Percentiles rank a stretch among this genome's conserved stretches.
These are phyloP conservation scores for Zenarchopterus dispar DNA, from an alignment of 2,797 vertebrate species.

Conservation along the genomic window DNA sequence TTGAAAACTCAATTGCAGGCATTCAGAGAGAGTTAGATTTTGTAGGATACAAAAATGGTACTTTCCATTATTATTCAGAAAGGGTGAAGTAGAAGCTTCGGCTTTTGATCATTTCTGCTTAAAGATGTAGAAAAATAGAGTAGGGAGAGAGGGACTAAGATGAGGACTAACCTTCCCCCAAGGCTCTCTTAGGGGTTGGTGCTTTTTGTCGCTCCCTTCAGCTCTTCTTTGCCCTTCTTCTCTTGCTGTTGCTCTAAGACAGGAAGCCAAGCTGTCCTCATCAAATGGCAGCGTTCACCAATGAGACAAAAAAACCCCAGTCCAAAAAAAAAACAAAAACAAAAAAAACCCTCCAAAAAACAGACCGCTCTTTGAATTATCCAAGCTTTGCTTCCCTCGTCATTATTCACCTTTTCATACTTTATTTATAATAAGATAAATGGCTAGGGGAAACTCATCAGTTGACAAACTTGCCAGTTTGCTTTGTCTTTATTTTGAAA, in stretches of 20 bases:
- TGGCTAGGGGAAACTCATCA: conserved; percentile 29
- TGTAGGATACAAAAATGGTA: conserved; percentile 26
- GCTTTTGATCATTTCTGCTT: conserved; percentile 70
- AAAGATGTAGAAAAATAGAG: conserved; percentile 49
- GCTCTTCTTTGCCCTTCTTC: conserved; percentile 63
- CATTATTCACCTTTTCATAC: conserved; percentile 51
- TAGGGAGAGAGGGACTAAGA: conserved; percentile 37
- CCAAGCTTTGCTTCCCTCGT: conserved; percentile 23
- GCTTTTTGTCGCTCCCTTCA: conserved; percentile 50
- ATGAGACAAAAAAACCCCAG: conserved; percentile 42
- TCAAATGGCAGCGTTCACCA: conserved; percentile 36
- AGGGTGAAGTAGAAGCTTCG: conserved; percentile 42
- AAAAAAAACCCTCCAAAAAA: too few relatives aligned
- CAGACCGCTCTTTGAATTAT: conserved; percentile 43
- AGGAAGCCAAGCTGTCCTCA: conserved; percentile 68
- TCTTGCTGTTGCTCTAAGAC: conserved; percentile 70
- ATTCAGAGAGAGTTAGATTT: conserved; percentile 6
- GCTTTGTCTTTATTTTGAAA: conserved; percentile 41
- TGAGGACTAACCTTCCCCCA: conserved; percentile 77
- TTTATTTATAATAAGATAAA: conserved; percentile 45
- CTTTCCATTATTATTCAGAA: conserved; percentile 62
- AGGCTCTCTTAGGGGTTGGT: conserved; percentile 73
- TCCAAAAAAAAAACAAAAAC: conserved; percentile 31
- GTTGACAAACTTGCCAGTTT: conserved; percentile 55
- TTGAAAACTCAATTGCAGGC: conserved; percentile 17